Conservation (phyloP, 2,113 vertebrate species). For the Rissa tridactyla region DNA sequence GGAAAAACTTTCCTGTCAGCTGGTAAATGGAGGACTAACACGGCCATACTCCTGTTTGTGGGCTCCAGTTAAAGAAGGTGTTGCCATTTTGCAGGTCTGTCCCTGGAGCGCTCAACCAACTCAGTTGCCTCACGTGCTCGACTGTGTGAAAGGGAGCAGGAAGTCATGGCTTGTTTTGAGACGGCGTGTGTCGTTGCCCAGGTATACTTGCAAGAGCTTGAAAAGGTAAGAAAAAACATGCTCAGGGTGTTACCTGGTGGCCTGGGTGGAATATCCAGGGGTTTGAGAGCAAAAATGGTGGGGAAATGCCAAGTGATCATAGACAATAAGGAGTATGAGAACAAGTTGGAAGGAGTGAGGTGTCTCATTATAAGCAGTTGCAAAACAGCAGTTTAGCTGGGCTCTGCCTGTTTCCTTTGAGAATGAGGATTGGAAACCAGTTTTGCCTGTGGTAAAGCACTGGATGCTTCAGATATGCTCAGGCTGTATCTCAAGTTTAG, state of each 20-base stretch:
- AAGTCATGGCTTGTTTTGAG: slow-evolving; percentile 90
- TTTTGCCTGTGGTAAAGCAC: neutral
- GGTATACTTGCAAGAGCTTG: slow-evolving; percentile 91
- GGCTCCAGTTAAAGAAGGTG: neutral
- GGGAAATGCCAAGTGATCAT: neutral
- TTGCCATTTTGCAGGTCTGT: slow-evolving; percentile 82
- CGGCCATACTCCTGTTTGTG: rapidly evolving
- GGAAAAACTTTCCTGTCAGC: neutral
- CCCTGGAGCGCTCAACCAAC: slow-evolving; percentile 87
- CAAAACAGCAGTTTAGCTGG: neutral
- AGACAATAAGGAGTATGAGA: neutral
- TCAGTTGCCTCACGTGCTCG: slow-evolving; percentile 87
- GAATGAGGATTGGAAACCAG: neutral
- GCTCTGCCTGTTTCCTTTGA: neutral
- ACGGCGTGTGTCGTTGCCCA: slow-evolving; percentile 86
- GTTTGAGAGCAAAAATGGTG: neutral
- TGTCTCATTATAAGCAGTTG: neutral
- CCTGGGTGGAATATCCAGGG: neutral
- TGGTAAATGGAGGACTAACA: neutral
- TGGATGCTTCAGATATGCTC: neutral
- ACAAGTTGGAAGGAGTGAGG: neutral
- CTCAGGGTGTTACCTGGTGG: neutral
- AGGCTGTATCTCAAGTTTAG: neutral
- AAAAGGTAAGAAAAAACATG: slow-evolving; percentile 81
- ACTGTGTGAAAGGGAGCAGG: slow-evolving; percentile 89